These are phyloP conservation scores for Dicaeum eximium DNA, from an alignment of 2,113 vertebrate species.

Conservation along the genomic window DNA sequence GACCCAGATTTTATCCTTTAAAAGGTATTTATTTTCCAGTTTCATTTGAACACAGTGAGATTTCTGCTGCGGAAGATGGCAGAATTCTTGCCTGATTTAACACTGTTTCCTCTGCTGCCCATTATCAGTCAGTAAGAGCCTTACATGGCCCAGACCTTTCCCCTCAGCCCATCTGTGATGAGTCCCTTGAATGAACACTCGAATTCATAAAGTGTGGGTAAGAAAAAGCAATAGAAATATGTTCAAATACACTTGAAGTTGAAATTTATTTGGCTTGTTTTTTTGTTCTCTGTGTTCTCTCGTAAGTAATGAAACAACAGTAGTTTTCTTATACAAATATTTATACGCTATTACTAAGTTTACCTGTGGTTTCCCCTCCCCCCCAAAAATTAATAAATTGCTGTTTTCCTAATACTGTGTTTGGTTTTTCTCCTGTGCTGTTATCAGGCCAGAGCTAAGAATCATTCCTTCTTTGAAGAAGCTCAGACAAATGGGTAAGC, in stretches of 20 bases:
- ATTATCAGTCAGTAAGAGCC: not conserved
- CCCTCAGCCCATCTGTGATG: not conserved
- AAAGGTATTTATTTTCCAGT: not conserved
- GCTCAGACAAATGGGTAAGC: constrained; percentile 62
- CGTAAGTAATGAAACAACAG: constrained; percentile 2
- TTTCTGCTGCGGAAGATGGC: not conserved
- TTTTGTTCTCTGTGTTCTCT: not conserved
- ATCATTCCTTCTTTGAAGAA: constrained; percentile 56
- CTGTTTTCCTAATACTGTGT: constrained; percentile 11
- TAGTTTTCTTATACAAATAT: constrained; percentile 12
- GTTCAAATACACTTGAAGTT: not conserved
- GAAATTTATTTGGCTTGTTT: not conserved
- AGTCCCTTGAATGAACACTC: not conserved
- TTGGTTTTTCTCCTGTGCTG: constrained; percentile 37
- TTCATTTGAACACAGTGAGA: not conserved
- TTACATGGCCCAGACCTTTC: not conserved
- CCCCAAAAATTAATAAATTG: not conserved
- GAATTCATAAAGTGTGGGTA: not conserved
- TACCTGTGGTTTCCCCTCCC: constrained; percentile 19
- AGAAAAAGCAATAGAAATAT: not conserved
- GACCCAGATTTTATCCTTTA: not conserved
- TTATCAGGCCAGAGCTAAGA: constrained; percentile 39
- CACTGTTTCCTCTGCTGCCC: not conserved
- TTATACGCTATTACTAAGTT: not conserved
- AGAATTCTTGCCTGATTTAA: not conserved